Conservation (phyloP, 2,113 vertebrate species). For the Heterocephalus glaber region DNA sequence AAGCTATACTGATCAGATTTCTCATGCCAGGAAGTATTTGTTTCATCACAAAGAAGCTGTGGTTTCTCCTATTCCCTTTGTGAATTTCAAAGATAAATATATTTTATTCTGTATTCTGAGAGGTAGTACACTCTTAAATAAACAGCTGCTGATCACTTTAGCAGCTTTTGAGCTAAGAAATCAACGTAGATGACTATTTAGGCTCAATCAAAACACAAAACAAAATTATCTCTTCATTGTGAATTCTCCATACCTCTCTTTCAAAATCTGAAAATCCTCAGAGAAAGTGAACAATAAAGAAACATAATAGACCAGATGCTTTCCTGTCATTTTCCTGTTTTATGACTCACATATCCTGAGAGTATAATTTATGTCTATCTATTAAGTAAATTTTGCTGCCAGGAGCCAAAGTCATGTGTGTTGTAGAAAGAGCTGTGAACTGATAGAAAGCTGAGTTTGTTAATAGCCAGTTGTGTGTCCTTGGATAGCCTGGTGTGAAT, state of each 20-base stretch:
- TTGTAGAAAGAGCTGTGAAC: neutral
- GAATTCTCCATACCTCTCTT: slow-evolving; percentile 57
- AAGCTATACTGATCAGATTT: slow-evolving; percentile 1
- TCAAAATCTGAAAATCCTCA: slow-evolving; percentile 57
- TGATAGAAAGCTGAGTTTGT: neutral
- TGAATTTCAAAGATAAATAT: slow-evolving; percentile 59
- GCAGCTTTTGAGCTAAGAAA: slow-evolving; percentile 61
- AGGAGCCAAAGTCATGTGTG: slow-evolving; percentile 17
- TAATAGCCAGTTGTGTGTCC: neutral
- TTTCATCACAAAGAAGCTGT: slow-evolving; percentile 50
- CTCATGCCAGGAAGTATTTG: slow-evolving; percentile 45
- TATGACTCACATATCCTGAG: slow-evolving; percentile 51
- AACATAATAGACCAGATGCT: slow-evolving; percentile 65
- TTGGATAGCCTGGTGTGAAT: neutral
- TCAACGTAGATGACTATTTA: slow-evolving; percentile 67
- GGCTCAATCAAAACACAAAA: slow-evolving; percentile 70
- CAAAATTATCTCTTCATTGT: slow-evolving; percentile 71
- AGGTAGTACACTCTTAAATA: slow-evolving; percentile 18
- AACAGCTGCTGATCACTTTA: slow-evolving; percentile 70
- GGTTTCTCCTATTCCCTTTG: slow-evolving; percentile 6
- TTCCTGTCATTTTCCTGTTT: slow-evolving; percentile 68
- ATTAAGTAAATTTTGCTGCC: slow-evolving; percentile 60
- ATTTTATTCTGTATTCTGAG: slow-evolving; percentile 63
- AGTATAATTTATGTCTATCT: slow-evolving; percentile 56
- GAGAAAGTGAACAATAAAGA: slow-evolving; percentile 65